A percentile compares a stretch with the other conserved stretches of the same genome.
Conservation (phyloP, 2,888 invertebrate genomes). For the Perizoma affinitatum region DNA sequence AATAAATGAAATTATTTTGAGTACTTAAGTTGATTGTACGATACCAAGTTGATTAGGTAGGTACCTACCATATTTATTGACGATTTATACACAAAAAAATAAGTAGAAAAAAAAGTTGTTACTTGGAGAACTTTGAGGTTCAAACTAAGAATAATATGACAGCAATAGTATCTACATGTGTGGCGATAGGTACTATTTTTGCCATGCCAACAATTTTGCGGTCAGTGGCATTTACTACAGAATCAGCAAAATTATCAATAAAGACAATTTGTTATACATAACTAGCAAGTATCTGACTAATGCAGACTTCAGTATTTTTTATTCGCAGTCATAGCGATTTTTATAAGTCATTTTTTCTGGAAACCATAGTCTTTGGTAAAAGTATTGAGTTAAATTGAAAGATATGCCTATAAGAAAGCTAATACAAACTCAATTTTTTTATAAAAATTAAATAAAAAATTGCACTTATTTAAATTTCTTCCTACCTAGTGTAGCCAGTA, state of each 20-base stretch:
- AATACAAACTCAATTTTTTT: no score
- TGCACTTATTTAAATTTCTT: no score
- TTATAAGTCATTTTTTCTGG: no score
- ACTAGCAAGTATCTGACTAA: not conserved
- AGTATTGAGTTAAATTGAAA: no score
- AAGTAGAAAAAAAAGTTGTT: not conserved
- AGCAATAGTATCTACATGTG: slow-evolving; percentile 4
- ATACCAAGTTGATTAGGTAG: no score
- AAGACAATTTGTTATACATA: not conserved
- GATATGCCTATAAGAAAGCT: no score
- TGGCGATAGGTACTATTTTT: not conserved
- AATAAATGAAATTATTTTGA: slow-evolving; percentile 1
- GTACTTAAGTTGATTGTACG: not conserved
- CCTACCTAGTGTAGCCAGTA: no score
- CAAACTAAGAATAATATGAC: slow-evolving; percentile 9
- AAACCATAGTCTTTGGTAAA: no score
- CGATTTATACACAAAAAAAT: not conserved
- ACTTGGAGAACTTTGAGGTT: not conserved
- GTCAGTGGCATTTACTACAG: slow-evolving; percentile 3
- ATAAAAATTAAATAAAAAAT: no score
- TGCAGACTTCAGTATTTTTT: not conserved
- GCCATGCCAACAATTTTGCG: slow-evolving; percentile 8
- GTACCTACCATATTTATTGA: no score
- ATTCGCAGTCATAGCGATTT: not conserved
- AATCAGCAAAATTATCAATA: slow-evolving; percentile 2